phyloP scores from a whole-genome alignment of 2,888 invertebrate species.

The Podotricha telesiphe region DNA sequence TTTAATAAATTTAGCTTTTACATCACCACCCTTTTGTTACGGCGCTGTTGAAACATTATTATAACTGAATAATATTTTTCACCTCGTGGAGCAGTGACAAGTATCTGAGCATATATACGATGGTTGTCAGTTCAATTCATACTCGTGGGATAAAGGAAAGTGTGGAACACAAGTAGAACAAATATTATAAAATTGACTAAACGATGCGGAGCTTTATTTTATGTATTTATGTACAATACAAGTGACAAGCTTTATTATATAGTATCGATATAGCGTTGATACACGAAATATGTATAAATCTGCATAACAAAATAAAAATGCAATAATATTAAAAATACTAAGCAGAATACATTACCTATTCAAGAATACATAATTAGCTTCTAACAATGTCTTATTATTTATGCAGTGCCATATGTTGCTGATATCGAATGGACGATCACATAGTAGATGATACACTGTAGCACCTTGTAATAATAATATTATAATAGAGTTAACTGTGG shows the following conservation, averaged over 20 bases:
- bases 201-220: too few relatives aligned
- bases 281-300: not conserved
- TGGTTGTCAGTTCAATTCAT: too few relatives aligned
- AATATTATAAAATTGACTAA: too few relatives aligned
- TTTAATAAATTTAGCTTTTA: constrained; percentile 20
- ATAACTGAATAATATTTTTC: not conserved
- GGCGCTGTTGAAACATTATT: constrained; percentile 12
- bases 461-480: constrained; percentile 21
- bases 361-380: constrained; percentile 10
- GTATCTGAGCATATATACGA: too few relatives aligned
- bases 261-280: too few relatives aligned
- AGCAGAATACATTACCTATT: constrained; percentile 6
- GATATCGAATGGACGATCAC: constrained; percentile 18
- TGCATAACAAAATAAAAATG: not conserved
- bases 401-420: not conserved
- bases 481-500: constrained; percentile 26
- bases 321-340: constrained; percentile 6
- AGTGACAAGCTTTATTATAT: too few relatives aligned
- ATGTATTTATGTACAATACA: too few relatives aligned
- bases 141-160: too few relatives aligned
- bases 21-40: not conserved
- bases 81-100: not conserved
- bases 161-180: too few relatives aligned
- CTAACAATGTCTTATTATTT: constrained; percentile 20
- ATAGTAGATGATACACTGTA: constrained; percentile 3